A percentile compares a stretch with the other conserved stretches of the same genome.
phyloP scores from a whole-genome alignment of 2,797 vertebrate genomes.

The Propithecus deckenii region DNA sequence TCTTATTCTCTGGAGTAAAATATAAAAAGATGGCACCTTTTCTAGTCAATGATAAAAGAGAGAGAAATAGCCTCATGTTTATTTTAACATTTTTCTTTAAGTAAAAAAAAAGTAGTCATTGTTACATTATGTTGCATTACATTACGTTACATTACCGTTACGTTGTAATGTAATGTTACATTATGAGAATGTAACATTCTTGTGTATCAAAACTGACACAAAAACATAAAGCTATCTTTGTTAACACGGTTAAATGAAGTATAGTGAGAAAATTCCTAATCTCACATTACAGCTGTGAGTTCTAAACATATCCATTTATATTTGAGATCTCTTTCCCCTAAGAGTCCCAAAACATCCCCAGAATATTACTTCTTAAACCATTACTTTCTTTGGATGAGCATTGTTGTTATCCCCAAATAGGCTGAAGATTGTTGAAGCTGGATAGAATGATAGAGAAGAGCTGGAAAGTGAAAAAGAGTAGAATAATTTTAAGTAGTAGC shows the following conservation, averaged over 20 bases:
- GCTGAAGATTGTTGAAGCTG: not conserved
- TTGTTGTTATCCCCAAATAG: not conserved
- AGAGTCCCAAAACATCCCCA: not conserved
- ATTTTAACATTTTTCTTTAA: slow-evolving; percentile 19
- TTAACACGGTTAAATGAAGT: slow-evolving; percentile 20
- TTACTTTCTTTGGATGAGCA: not conserved
- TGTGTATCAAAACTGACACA: not conserved
- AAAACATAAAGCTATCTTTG: slow-evolving; percentile 16
- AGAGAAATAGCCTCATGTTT: not conserved
- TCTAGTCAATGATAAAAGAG: not conserved
- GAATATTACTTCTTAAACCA: not conserved
- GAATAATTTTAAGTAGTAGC: not conserved
- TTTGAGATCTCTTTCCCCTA: not conserved
- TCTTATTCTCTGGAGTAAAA: slow-evolving; percentile 29
- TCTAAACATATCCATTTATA: not conserved
- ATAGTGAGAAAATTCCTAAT: not conserved
- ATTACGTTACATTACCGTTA: too few relatives aligned
- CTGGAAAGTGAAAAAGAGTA: not conserved
- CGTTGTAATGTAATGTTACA: too few relatives aligned
- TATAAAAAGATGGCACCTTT: not conserved
- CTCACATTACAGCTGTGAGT: not conserved
- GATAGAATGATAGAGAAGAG: not conserved
- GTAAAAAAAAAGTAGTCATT: not conserved
- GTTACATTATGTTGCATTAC: too few relatives aligned
- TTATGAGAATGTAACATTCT: not conserved